Percentiles rank a stretch among this genome's conserved stretches.
Conservation (phyloP, 1,140 invertebrate species). For the Phymastichus coffea region DNA sequence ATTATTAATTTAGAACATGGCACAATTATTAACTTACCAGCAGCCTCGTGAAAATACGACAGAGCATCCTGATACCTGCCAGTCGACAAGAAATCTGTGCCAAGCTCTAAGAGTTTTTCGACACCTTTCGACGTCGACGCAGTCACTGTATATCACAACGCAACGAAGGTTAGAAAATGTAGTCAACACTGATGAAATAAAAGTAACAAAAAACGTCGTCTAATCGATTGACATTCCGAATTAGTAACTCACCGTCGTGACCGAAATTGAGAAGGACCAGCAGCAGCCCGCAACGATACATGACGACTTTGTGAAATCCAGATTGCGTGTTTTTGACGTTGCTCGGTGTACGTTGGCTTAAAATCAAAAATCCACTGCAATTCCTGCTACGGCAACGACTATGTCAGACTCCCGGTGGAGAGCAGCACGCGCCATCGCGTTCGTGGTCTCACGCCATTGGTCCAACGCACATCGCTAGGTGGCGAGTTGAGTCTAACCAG, state of each 20-base stretch:
- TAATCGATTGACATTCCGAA: not conserved
- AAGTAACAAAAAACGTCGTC: slow-evolving; percentile 36
- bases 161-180: slow-evolving; percentile 36
- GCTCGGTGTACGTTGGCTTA: no score
- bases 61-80: slow-evolving; percentile 95
- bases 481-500: slow-evolving; percentile 22
- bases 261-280: slow-evolving; percentile 48
- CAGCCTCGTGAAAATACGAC: slow-evolving; percentile 96
- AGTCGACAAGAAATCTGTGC: slow-evolving; percentile 83
- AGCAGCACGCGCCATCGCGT: slow-evolving; percentile 52
- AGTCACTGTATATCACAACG: slow-evolving; percentile 11
- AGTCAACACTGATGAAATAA: slow-evolving; percentile 65
- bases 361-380: no score
- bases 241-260: slow-evolving; percentile 43
- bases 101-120: slow-evolving; percentile 89
- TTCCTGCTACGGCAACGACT: no score
- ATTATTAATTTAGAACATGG: no score
- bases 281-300: slow-evolving; percentile 48
- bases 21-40: slow-evolving; percentile 69
- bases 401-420: no score
- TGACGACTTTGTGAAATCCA: slow-evolving; percentile 32
- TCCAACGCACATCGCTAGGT: slow-evolving; percentile 33
- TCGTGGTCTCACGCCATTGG: slow-evolving; percentile 54
- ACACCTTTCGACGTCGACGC: slow-evolving; percentile 63
- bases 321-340: no score